Evolutionary conservation across 2,888 invertebrate genomes (phyloP), one percentile per base, ranked within the genome.

Genomic region (Cerastoderma edule): DNA sequence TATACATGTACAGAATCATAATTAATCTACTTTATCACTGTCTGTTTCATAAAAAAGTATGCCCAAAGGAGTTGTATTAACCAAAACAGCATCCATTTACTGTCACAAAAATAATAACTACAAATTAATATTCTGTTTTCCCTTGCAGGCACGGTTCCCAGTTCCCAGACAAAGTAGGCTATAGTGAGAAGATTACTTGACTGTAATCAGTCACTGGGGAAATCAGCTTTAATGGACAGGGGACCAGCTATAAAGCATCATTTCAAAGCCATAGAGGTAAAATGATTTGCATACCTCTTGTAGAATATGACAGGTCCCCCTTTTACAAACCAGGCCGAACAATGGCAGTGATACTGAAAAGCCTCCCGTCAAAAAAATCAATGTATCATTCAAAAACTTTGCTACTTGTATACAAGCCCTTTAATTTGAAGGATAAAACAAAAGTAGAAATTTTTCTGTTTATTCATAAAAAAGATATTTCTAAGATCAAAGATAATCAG

Each of bases 131-230:
- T 60, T 35, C 39, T 60, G 13, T 24, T 60, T 60, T 60, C 24
- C 39, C 60, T 60, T 60, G 22, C 39, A 60, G 60, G 39, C 39
- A 39, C 22, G 22, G 13, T 39, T 39, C 39, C 60, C 33, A 39
- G 22, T 24, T 39, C 10, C 10, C 35, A 57, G 35, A 35, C 5
- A 24, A 35, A 33, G 60, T 60, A 24, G 19, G 39, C 60, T 39
- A 39, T 39, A 39, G 53, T 27, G 27, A 53, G 22, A 53, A 30
- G n/a, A 56, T 30, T 56, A 30, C 56, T 8, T 30, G 27, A 30
- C 30, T 32, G n/a, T 56, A 56, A 30, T 27, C 56, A 56, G 56
- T 44, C 60, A 10, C 35, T 27, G 39, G 60, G 60, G 60, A 60
- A 60, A 60, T 60, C n/a, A 60, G 10, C 10, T 8, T n/a, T 22